Evolutionary conservation across 2,888 invertebrate species (phyloP).

Genomic region (Lypha dubia): DNA sequence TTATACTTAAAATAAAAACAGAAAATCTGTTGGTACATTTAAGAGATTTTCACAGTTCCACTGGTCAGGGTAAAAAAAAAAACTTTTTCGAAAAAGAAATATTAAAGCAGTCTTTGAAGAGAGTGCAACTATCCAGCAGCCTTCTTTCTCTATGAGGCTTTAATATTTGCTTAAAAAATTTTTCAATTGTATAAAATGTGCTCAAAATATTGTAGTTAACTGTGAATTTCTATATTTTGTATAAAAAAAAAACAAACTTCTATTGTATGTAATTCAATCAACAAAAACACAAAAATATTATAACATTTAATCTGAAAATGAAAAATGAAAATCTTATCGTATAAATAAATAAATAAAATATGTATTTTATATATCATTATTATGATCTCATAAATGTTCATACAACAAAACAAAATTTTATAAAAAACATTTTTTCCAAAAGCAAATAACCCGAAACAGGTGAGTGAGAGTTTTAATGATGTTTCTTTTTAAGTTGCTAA

Average conservation of each 20-base stretch:
- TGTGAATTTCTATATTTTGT: slow-evolving; percentile 47
- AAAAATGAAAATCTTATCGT: slow-evolving; percentile 34
- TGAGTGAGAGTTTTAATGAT: too few relatives aligned
- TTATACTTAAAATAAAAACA: slow-evolving; percentile 16
- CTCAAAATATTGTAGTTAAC: slow-evolving; percentile 3
- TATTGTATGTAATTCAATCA: slow-evolving; percentile 24
- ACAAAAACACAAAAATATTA: slow-evolving; percentile 40
- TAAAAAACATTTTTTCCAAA: slow-evolving; percentile 9
- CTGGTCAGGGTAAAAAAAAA: slow-evolving; percentile 9
- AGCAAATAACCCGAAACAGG: not conserved
- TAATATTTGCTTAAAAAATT: not conserved
- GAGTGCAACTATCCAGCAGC: not conserved
- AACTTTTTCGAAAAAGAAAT: not conserved
- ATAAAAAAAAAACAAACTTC: too few relatives aligned
- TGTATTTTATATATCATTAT: slow-evolving; percentile 73
- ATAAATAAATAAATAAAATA: slow-evolving; percentile 60
- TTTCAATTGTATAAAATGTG: not conserved
- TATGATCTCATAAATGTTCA: slow-evolving; percentile 83
- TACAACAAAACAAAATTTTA: slow-evolving; percentile 75
- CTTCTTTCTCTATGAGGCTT: not conserved
- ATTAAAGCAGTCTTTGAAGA: slow-evolving; percentile 22
- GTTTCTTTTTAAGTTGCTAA: slow-evolving; percentile 50
- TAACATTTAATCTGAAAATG: slow-evolving; percentile 31
- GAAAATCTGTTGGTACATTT: slow-evolving; percentile 17
- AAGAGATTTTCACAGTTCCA: slow-evolving; percentile 39